phyloP scores from a whole-genome alignment of 2,797 vertebrate species.

The Otolemur crassicaudatus region DNA sequence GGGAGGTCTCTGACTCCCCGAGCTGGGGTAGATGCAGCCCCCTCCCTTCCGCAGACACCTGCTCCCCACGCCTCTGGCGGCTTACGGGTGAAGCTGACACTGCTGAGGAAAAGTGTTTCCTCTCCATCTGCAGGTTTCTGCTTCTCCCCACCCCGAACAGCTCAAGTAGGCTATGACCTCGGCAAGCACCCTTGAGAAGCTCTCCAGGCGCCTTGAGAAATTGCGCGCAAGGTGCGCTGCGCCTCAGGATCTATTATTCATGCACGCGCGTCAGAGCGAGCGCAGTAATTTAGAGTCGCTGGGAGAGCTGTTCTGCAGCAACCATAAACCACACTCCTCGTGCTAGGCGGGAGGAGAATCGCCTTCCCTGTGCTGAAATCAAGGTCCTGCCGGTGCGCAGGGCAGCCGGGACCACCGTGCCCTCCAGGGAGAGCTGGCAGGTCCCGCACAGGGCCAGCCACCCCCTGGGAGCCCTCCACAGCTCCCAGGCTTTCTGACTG shows the following conservation, averaged over 20 bases:
- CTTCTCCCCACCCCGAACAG: conserved; percentile 57
- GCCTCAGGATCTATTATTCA: conserved; percentile 77
- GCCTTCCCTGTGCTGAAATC: conserved; percentile 5
- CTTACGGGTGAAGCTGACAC: not conserved
- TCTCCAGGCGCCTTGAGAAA: conserved; percentile 69
- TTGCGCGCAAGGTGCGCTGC: not conserved
- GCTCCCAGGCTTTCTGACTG: not conserved
- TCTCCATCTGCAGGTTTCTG: conserved; percentile 48
- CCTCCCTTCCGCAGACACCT: not conserved
- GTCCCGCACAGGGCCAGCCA: accelerated
- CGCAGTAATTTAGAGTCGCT: conserved; percentile 65
- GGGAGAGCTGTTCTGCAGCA: conserved; percentile 53
- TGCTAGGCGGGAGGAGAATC: conserved; percentile 54
- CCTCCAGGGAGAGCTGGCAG: not conserved
- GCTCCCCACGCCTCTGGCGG: not conserved
- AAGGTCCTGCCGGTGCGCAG: not conserved
- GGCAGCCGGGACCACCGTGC: not conserved
- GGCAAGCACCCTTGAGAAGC: conserved; percentile 75
- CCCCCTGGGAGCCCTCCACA: not conserved
- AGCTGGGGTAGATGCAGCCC: not conserved
- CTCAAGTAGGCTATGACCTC: conserved; percentile 77
- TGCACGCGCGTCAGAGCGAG: conserved; percentile 45
- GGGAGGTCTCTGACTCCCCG: not conserved
- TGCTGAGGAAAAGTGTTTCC: not conserved
- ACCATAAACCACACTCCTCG: conserved; percentile 63